Evolutionary conservation across 2,888 invertebrate genomes (phyloP).

Genomic region (Carcina quercana): DNA sequence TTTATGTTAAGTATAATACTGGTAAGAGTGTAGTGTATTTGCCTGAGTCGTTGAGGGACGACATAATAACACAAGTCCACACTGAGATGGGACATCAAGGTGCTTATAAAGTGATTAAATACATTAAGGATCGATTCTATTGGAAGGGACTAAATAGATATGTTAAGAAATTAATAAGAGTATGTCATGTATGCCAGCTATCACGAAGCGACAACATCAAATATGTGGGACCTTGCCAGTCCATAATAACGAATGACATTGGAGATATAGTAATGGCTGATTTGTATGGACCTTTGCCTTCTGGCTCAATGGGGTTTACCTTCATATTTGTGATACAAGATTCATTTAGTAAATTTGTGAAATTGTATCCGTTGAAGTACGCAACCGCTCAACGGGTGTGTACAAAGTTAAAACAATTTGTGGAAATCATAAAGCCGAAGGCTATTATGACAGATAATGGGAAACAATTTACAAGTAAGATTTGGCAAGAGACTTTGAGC

Average conservation of each 20-base stretch:
- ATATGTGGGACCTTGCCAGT: slow-evolving; percentile 11
- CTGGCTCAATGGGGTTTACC: slow-evolving; percentile 10
- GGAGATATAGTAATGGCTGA: slow-evolving; percentile 20
- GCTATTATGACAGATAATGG: slow-evolving; percentile 17
- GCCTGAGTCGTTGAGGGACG: slow-evolving; percentile 5
- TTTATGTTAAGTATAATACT: not conserved
- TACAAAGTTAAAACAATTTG: slow-evolving; percentile 8
- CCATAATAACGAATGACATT: slow-evolving; percentile 11
- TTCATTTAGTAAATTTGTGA: slow-evolving; percentile 16
- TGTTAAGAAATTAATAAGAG: slow-evolving; percentile 9
- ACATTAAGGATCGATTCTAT: slow-evolving; percentile 17
- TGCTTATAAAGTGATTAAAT: slow-evolving; percentile 15
- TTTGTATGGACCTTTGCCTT: slow-evolving; percentile 16
- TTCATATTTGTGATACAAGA: slow-evolving; percentile 18
- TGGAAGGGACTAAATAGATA: slow-evolving; percentile 12
- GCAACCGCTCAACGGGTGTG: slow-evolving; percentile 12
- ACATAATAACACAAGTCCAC: slow-evolving; percentile 13
- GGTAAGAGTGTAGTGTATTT: slow-evolving; percentile 7
- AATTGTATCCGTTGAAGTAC: slow-evolving; percentile 5
- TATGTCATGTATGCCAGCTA: slow-evolving; percentile 18
- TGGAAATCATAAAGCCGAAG: slow-evolving; percentile 10
- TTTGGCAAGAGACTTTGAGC: slow-evolving; percentile 4
- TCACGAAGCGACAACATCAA: slow-evolving; percentile 11
- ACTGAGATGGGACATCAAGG: slow-evolving; percentile 22
- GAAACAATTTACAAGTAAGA: slow-evolving; percentile 5